Evolutionary conservation across 2,113 vertebrate species (phyloP).

Genomic region (Talpa occidentalis): DNA sequence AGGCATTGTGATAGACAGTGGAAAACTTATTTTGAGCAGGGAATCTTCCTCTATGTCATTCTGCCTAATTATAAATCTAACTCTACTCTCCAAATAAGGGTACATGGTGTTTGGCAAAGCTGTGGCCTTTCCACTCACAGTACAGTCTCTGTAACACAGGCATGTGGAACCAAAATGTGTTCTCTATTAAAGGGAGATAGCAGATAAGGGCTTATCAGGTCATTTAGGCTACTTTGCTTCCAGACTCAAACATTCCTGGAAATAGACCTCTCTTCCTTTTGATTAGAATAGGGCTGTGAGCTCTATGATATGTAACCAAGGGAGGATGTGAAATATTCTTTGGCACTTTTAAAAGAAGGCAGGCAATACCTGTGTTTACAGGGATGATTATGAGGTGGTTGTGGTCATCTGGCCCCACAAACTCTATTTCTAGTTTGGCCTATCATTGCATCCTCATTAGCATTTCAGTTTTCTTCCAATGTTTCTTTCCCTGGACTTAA

Average conservation of each 20-base stretch:
- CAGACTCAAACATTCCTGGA: not conserved
- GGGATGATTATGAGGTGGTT: not conserved
- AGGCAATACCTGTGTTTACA: not conserved
- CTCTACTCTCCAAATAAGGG: not conserved
- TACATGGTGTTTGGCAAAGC: not conserved
- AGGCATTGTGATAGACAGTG: not conserved
- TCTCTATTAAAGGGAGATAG: constrained; percentile 9
- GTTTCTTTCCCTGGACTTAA: constrained; percentile 60
- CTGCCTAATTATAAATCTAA: constrained; percentile 12
- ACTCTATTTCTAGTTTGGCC: not conserved
- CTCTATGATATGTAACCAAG: constrained; percentile 11
- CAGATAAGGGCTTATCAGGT: constrained; percentile 17
- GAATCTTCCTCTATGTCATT: not conserved
- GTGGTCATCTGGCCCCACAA: not conserved
- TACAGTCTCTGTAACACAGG: not conserved
- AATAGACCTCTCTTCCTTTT: constrained; percentile 23
- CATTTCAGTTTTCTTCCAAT: constrained; percentile 20
- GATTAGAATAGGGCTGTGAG: constrained; percentile 11
- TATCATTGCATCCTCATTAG: not conserved
- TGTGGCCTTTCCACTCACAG: not conserved
- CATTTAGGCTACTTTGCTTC: not conserved
- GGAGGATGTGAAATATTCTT: not conserved
- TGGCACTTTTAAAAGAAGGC: constrained; percentile 18
- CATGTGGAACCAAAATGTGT: not conserved
- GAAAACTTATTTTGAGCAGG: constrained; percentile 29